Conservation (phyloP, 2,113 vertebrate genomes). For the Odontesthes bonariensis region DNA sequence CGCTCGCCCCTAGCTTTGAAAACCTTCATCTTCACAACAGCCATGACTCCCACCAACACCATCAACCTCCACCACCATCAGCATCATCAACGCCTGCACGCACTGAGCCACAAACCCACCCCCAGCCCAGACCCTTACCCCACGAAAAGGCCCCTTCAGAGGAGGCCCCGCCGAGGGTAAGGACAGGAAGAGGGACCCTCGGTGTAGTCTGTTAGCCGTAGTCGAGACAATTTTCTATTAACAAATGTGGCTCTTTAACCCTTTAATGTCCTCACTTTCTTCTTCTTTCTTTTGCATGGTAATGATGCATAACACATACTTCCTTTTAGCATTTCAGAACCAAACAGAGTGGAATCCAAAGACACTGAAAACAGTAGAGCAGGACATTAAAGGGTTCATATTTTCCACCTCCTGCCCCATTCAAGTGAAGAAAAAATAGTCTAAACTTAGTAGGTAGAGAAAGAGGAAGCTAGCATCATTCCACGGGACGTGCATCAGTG, state of each 20-base stretch:
- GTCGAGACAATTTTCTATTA: not conserved
- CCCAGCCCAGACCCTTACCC: constrained; percentile 87
- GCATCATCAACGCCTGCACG: constrained; percentile 83
- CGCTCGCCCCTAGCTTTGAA: constrained; percentile 91
- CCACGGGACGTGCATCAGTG: not conserved
- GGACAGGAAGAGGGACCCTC: constrained; percentile 61
- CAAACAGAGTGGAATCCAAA: too few species aligned
- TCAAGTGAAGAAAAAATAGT: too few species aligned
- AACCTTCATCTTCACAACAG: constrained; percentile 92
- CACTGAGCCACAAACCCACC: constrained; percentile 90
- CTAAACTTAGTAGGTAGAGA: too few species aligned
- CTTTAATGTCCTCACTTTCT: not conserved
- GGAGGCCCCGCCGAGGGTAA: constrained; percentile 95
- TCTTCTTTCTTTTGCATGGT: not conserved
- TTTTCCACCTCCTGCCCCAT: too few species aligned
- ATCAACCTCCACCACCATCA: constrained; percentile 46
- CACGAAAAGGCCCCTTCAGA: constrained; percentile 88
- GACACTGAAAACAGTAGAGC: too few species aligned
- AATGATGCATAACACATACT: too few species aligned
- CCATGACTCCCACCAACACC: constrained; percentile 87
- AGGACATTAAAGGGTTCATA: too few species aligned
- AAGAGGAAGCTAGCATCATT: too few species aligned
- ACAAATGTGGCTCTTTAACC: not conserved
- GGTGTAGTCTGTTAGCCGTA: not conserved
- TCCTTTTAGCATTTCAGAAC: too few species aligned